Conservation (phyloP, 2,888 invertebrate genomes). For the Leptinotarsa tumamoca region DNA sequence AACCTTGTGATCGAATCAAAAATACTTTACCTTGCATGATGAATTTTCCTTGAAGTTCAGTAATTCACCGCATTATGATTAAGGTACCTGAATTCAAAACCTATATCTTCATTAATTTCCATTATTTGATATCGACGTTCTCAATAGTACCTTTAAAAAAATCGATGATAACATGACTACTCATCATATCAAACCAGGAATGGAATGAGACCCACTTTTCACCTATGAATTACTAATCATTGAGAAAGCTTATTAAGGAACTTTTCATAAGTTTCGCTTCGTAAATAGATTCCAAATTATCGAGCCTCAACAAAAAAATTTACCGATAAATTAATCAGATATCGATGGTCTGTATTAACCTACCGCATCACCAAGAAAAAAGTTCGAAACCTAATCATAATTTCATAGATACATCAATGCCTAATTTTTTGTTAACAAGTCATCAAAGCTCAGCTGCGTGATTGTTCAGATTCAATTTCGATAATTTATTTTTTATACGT, state of each 20-base stretch:
- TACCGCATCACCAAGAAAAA: slow-evolving; percentile 5
- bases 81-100: no score
- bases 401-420: slow-evolving; percentile 8
- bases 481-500: neutral
- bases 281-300: neutral
- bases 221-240: neutral
- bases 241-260: neutral
- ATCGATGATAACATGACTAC: neutral
- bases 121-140: no score
- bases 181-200: neutral
- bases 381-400: neutral
- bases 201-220: neutral
- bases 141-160: no score
- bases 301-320: neutral
- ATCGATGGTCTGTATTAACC: neutral
- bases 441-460: neutral
- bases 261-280: neutral
- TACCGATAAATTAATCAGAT: neutral
- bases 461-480: neutral
- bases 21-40: no score
- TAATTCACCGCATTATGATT: no score
- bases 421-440: neutral
- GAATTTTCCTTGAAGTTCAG: no score
- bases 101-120: no score
- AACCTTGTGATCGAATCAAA: no score